Evolutionary conservation across 2,113 vertebrate species (phyloP).

Genomic region (Oophaga pumilio): DNA sequence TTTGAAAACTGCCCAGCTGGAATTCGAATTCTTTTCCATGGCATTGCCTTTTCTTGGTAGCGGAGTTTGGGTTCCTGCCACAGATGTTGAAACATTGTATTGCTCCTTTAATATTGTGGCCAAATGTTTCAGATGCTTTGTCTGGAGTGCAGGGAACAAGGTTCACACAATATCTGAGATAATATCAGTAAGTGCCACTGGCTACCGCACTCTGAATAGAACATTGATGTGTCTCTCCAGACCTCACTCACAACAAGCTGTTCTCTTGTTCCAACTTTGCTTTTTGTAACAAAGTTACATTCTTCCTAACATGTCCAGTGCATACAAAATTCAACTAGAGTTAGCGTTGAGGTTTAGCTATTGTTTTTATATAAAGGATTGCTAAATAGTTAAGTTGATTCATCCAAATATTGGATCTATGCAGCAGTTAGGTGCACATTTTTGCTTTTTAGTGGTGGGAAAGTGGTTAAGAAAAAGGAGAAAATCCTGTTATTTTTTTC

Average conservation of each 20-base stretch:
- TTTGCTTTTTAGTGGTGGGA: too few relatives aligned
- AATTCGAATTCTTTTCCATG: constrained; percentile 85
- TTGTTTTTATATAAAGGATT: neutral
- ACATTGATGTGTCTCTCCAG: neutral
- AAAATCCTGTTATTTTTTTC: too few relatives aligned
- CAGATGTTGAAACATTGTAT: constrained; percentile 78
- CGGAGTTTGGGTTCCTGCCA: constrained; percentile 75
- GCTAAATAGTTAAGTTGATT: too few relatives aligned
- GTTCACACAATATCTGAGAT: constrained; percentile 75
- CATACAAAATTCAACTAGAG: neutral
- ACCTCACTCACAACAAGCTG: neutral
- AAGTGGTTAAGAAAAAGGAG: too few relatives aligned
- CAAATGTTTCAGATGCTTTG: constrained; percentile 70
- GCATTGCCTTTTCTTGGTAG: constrained; percentile 82
- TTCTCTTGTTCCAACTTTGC: constrained; percentile 17
- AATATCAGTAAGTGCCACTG: constrained; percentile 63
- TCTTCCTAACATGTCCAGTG: neutral
- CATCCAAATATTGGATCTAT: too few relatives aligned
- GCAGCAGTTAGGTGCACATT: too few relatives aligned
- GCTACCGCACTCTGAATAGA: constrained; percentile 26
- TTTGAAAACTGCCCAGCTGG: constrained; percentile 88
- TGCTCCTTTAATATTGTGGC: constrained; percentile 73
- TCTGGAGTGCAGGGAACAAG: constrained; percentile 68
- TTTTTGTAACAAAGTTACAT: neutral
- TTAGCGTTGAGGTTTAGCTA: neutral